These are phyloP conservation scores for Busseola fusca DNA, from an alignment of 2,888 invertebrate species.

Conservation along the genomic window DNA sequence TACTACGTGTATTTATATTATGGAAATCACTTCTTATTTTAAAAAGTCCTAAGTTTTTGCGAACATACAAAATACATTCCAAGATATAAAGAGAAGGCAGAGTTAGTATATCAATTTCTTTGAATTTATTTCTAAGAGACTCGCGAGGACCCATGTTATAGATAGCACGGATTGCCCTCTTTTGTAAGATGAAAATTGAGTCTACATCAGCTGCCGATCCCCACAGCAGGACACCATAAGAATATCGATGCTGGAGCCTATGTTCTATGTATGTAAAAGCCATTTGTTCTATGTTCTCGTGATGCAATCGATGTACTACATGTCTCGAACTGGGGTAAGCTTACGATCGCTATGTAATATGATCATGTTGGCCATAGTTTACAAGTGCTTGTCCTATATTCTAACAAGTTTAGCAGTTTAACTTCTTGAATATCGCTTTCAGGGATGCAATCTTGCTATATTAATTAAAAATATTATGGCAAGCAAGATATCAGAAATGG, in stretches of 20 bases:
- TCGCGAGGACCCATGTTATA: too few species aligned
- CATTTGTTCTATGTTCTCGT: not conserved
- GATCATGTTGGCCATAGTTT: constrained; percentile 23
- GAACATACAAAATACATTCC: too few species aligned
- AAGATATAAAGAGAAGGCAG: too few species aligned
- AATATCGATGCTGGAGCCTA: not conserved
- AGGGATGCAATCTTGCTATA: constrained; percentile 9
- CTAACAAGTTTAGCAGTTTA: constrained; percentile 9
- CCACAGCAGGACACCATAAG: too few species aligned
- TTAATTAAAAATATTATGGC: constrained; percentile 10
- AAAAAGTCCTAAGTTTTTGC: too few species aligned
- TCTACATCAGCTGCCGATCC: too few species aligned
- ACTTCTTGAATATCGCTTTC: constrained; percentile 22
- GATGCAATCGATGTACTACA: not conserved
- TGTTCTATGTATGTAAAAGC: not conserved
- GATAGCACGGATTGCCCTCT: too few species aligned
- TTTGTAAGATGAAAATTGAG: too few species aligned
- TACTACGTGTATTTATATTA: too few species aligned
- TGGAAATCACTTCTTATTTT: too few species aligned
- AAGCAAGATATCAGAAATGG: not conserved
- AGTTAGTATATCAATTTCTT: too few species aligned
- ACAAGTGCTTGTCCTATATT: constrained; percentile 23
- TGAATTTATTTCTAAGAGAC: too few species aligned
- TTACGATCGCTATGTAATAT: constrained; percentile 4
- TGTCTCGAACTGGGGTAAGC: not conserved